A percentile compares a stretch with the other conserved stretches of the same genome.
phyloP scores from a whole-genome alignment of 2,797 vertebrate genomes.

The Helostoma temminkii region DNA sequence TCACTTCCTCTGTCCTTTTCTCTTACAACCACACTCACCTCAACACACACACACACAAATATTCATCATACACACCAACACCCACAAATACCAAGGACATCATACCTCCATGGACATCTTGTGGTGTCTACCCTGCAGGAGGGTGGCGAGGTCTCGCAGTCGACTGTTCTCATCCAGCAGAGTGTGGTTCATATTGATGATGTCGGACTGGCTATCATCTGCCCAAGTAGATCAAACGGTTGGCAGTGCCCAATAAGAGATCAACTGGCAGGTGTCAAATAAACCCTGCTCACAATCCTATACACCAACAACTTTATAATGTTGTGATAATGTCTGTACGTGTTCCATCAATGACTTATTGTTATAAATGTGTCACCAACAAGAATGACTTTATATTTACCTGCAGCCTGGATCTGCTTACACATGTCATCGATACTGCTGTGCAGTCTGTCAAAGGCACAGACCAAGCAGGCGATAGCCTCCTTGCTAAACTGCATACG shows the following conservation, averaged over 20 bases:
- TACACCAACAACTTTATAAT: background rate
- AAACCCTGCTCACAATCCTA: background rate
- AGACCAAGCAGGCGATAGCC: conserved; percentile 88
- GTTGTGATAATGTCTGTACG: background rate
- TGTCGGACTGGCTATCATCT: conserved; percentile 84
- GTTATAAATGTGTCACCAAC: background rate
- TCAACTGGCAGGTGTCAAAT: background rate
- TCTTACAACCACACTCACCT: background rate
- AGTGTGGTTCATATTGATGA: conserved; percentile 77
- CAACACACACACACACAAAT: background rate
- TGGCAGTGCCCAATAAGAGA: background rate
- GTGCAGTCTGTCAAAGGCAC: conserved; percentile 90
- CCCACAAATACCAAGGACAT: background rate
- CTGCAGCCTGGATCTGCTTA: conserved; percentile 82
- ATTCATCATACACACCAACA: background rate
- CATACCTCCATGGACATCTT: conserved; percentile 92
- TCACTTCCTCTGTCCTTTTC: background rate
- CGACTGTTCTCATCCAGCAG: conserved; percentile 88
- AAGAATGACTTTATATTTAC: conserved; percentile 67
- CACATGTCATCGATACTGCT: conserved; percentile 88
- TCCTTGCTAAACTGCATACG: conserved; percentile 94
- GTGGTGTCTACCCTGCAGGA: conserved; percentile 92
- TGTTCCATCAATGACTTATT: background rate
- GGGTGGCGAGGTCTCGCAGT: conserved; percentile 89
- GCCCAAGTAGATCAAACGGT: conserved; percentile 3